phyloP scores from a whole-genome alignment of 2,113 vertebrate genomes.

The Scolopax mira region DNA sequence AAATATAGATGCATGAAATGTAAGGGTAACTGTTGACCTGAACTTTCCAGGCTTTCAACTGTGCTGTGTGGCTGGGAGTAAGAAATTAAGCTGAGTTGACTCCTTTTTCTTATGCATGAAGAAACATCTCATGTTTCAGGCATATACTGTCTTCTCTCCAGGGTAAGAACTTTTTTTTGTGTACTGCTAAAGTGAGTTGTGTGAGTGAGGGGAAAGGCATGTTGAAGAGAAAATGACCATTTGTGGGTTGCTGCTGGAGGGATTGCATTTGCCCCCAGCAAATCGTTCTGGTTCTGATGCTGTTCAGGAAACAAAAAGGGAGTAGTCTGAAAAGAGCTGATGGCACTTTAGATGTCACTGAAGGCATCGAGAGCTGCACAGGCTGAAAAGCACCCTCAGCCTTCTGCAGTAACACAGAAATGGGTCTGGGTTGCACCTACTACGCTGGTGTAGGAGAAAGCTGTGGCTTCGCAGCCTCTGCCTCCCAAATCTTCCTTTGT shows the following conservation, averaged over 20 bases:
- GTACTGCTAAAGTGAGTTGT: neutral
- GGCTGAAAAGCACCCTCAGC: neutral
- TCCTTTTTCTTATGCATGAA: neutral
- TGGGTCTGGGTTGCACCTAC: too few relatives aligned
- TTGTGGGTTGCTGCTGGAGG: neutral
- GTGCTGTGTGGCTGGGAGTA: neutral
- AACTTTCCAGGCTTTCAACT: neutral
- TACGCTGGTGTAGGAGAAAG: neutral
- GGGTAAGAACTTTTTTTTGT: neutral
- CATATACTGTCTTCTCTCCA: neutral
- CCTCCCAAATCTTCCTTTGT: neutral
- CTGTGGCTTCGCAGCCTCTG: neutral
- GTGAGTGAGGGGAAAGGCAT: neutral
- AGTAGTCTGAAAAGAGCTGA: neutral
- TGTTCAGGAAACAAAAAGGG: neutral
- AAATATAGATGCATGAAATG: fast-evolving
- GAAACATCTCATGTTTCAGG: neutral
- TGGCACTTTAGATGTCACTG: neutral
- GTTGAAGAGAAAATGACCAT: neutral
- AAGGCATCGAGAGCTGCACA: neutral
- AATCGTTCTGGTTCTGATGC: neutral
- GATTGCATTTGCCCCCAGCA: neutral
- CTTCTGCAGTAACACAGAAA: neutral
- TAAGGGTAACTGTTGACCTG: neutral
- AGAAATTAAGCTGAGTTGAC: neutral